Evolutionary conservation across 2,113 vertebrate genomes (phyloP).

Genomic region (Mastomys coucha): DNA sequence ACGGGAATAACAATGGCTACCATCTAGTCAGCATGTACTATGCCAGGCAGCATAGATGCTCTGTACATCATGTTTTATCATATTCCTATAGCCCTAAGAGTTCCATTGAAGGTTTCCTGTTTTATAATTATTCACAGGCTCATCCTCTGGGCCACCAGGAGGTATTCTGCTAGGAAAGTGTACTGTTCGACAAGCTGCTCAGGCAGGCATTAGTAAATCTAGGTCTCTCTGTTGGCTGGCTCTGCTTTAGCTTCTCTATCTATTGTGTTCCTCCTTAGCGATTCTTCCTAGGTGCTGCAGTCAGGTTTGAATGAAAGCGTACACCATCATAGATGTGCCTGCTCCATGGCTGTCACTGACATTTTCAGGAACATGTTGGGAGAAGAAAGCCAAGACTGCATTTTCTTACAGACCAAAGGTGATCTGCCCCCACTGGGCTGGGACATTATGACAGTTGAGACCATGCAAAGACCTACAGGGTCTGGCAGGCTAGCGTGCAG

Average conservation of each 20-base stretch:
- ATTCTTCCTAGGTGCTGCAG: too few relatives aligned
- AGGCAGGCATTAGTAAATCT: not conserved
- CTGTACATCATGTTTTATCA: not conserved
- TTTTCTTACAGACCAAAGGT: not conserved
- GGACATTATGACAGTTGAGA: not conserved
- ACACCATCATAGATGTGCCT: too few relatives aligned
- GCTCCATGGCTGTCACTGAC: not conserved
- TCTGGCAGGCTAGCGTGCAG: not conserved
- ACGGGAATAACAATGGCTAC: not conserved
- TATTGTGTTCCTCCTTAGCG: not conserved
- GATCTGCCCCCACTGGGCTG: not conserved
- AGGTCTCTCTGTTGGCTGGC: not conserved
- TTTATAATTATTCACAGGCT: not conserved
- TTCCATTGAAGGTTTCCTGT: not conserved
- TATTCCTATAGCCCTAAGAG: not conserved
- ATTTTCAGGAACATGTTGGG: not conserved
- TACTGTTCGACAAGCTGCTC: not conserved
- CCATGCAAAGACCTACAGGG: not conserved
- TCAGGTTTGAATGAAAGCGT: fast-evolving
- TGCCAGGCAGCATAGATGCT: not conserved
- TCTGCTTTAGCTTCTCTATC: not conserved
- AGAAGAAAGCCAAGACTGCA: not conserved
- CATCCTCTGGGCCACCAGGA: not conserved
- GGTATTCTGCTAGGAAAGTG: not conserved
- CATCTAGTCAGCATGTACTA: not conserved